A percentile compares a stretch with the other conserved stretches of the same genome.
These are phyloP conservation scores for Andrena fulva DNA, from an alignment of 2,888 invertebrate species.

Conservation along the genomic window DNA sequence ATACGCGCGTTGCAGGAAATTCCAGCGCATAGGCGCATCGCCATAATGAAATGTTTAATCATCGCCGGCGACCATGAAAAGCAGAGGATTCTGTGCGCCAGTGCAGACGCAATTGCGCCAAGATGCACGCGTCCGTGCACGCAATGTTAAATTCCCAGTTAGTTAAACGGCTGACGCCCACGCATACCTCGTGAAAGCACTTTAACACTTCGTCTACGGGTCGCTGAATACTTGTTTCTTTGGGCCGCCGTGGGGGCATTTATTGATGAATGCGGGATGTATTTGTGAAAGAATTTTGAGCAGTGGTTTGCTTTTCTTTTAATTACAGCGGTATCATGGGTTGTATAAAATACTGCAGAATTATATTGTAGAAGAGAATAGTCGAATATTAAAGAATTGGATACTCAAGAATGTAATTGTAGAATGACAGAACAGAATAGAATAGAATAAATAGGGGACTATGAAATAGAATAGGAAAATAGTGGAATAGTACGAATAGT, in stretches of 20 bases:
- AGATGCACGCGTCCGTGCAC: constrained; percentile 23
- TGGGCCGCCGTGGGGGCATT: too few relatives aligned
- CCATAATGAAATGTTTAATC: constrained; percentile 39
- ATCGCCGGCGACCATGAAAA: constrained; percentile 36
- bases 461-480: too few relatives aligned
- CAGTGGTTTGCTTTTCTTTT: too few relatives aligned
- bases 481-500: too few relatives aligned
- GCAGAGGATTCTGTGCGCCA: constrained; percentile 17
- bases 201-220: not conserved
- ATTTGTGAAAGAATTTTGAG: not conserved
- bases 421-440: too few relatives aligned
- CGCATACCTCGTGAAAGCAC: not conserved
- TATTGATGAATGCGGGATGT: not conserved
- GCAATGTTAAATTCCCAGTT: constrained; percentile 9
- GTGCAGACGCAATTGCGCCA: constrained; percentile 29
- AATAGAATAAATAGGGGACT: too few relatives aligned
- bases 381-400: too few relatives aligned
- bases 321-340: too few relatives aligned
- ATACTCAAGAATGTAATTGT: too few relatives aligned
- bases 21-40: constrained; percentile 9
- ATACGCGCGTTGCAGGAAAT: not conserved
- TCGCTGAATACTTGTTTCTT: not conserved
- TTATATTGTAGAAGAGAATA: too few relatives aligned
- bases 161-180: constrained; percentile 12
- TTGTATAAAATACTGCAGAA: too few relatives aligned